Evolutionary conservation across 2,888 invertebrate genomes (phyloP).

Genomic region (Linyphia triangularis): DNA sequence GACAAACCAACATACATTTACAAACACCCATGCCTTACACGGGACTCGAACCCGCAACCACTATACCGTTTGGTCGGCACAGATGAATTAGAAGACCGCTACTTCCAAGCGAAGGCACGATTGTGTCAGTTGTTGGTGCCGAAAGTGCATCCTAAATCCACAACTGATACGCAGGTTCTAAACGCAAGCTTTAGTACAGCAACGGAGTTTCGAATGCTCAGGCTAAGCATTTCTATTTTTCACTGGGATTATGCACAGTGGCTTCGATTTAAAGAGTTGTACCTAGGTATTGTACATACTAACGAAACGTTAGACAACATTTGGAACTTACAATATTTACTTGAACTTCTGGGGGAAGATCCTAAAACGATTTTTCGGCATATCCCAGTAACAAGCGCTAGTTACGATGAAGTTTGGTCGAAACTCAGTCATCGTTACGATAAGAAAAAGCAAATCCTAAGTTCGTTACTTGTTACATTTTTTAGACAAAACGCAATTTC

Average conservation of each 20-base stretch:
- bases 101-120: neutral
- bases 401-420: neutral
- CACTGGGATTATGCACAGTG: neutral
- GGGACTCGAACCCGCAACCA: too few relatives aligned
- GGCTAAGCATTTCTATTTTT: neutral
- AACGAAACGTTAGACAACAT: neutral
- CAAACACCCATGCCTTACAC: too few relatives aligned
- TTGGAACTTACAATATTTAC: constrained; percentile 9
- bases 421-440: neutral
- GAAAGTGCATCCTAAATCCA: neutral
- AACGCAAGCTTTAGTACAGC: neutral
- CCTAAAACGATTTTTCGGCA: neutral
- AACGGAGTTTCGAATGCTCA: neutral
- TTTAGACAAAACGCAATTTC: too few relatives aligned
- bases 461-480: neutral
- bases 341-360: neutral
- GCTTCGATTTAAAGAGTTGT: neutral
- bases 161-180: neutral
- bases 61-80: too few relatives aligned
- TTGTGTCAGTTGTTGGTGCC: neutral
- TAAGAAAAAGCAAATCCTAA: constrained; percentile 1
- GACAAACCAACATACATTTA: too few relatives aligned
- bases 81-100: neutral
- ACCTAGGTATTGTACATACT: neutral
- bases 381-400: neutral